Evolutionary conservation across 2,797 vertebrate species (phyloP).

Genomic region (Lithobates pipiens): DNA sequence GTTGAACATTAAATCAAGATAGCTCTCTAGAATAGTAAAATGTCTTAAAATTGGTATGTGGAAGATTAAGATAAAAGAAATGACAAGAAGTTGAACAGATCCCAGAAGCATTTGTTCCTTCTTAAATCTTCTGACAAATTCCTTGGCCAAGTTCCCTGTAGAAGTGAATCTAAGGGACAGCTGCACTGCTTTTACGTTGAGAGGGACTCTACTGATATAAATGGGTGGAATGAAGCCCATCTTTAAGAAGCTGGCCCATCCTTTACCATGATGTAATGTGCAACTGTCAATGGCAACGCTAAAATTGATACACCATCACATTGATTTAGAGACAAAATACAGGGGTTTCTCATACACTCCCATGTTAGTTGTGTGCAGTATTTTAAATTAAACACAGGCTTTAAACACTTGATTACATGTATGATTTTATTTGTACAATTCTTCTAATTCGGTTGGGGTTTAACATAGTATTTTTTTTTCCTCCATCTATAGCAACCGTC

Average conservation of each 20-base stretch:
- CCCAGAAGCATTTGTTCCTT: constrained; percentile 9
- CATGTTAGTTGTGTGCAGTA: no score
- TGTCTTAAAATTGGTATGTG: constrained; percentile 47
- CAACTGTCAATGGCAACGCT: background rate
- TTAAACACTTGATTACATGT: no score
- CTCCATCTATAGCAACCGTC: no score
- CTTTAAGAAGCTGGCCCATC: background rate
- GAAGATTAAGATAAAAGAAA: constrained; percentile 54
- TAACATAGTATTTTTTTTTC: no score
- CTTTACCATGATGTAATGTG: background rate
- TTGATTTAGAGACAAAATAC: background rate
- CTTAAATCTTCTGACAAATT: constrained; percentile 13
- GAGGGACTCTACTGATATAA: background rate
- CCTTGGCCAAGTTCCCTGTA: background rate
- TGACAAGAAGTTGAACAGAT: background rate
- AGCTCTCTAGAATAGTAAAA: background rate
- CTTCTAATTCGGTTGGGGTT: no score
- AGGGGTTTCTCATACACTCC: background rate
- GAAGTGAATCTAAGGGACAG: background rate
- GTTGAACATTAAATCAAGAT: background rate
- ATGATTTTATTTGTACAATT: no score
- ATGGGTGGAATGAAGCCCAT: background rate
- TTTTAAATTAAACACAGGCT: no score
- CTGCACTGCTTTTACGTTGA: background rate
- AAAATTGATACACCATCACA: no score